Conservation (phyloP, 2,113 vertebrate genomes). For the Lathamus discolor region DNA sequence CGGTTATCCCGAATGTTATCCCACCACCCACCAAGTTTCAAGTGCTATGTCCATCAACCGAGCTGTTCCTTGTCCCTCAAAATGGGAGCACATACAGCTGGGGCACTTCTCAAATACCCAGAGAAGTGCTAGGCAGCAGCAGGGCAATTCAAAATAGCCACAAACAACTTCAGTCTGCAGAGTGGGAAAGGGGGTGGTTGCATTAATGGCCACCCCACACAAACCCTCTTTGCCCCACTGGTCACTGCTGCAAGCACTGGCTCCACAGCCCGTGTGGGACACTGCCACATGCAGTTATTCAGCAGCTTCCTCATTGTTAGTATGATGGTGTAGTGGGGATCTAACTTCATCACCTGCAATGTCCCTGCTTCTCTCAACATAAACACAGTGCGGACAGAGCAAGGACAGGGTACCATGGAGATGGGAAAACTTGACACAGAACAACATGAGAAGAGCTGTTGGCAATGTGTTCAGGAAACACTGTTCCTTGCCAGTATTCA, state of each 20-base stretch:
- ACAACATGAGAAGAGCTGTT: neutral
- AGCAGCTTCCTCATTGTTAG: neutral
- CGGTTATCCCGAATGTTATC: neutral
- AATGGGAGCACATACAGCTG: rapidly evolving
- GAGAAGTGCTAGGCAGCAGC: neutral
- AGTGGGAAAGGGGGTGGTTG: rapidly evolving
- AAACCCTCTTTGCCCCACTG: rapidly evolving
- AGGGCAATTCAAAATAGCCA: neutral
- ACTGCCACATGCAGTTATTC: neutral
- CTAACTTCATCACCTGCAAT: neutral
- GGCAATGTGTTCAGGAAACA: neutral
- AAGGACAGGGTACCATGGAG: neutral
- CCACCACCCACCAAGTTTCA: neutral
- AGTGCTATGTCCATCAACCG: neutral
- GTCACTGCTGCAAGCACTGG: neutral
- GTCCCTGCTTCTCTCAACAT: neutral
- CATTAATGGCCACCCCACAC: neutral
- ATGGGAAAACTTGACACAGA: neutral
- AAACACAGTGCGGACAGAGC: neutral
- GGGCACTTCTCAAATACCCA: rapidly evolving
- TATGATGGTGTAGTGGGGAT: neutral
- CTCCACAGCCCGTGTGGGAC: neutral
- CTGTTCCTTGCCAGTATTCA: neutral
- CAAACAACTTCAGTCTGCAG: neutral
- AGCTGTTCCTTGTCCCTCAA: neutral